phyloP scores from a whole-genome alignment of 2,113 vertebrate species.

The Elgaria multicarinata region DNA sequence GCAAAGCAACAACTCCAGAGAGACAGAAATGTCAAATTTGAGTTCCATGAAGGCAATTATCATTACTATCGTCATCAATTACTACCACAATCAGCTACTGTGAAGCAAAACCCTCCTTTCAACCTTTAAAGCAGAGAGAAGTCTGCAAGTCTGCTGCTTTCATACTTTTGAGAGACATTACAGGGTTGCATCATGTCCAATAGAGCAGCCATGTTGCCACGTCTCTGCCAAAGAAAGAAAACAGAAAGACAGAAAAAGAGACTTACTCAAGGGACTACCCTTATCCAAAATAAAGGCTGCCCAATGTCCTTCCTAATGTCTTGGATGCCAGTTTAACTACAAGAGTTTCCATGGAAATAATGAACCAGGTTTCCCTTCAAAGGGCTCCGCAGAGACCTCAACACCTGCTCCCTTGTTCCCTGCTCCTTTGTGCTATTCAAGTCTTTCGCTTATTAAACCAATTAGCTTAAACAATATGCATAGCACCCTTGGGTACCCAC shows the following conservation, averaged over 20 bases:
- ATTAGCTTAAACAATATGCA: conserved; percentile 61
- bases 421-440: conserved; percentile 2
- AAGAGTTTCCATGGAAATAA: conserved; percentile 9
- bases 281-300: background rate
- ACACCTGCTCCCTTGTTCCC: background rate
- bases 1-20: background rate
- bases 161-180: background rate
- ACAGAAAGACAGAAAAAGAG: too few species aligned
- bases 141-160: background rate
- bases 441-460: conserved; percentile 63
- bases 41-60: background rate
- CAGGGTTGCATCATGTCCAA: background rate
- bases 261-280: background rate
- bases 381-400: background rate
- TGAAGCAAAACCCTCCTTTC: background rate
- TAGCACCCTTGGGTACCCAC: conserved; percentile 47
- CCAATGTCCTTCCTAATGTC: background rate
- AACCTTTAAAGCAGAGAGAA: background rate
- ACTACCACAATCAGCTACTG: background rate
- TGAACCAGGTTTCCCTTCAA: conserved; percentile 39
- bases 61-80: background rate
- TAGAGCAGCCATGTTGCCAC: background rate
- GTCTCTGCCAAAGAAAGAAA: too few species aligned
- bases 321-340: background rate
- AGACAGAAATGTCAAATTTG: background rate